Evolutionary conservation across 2,888 invertebrate species (phyloP).

Genomic region (Scaeva pyrastri): DNA sequence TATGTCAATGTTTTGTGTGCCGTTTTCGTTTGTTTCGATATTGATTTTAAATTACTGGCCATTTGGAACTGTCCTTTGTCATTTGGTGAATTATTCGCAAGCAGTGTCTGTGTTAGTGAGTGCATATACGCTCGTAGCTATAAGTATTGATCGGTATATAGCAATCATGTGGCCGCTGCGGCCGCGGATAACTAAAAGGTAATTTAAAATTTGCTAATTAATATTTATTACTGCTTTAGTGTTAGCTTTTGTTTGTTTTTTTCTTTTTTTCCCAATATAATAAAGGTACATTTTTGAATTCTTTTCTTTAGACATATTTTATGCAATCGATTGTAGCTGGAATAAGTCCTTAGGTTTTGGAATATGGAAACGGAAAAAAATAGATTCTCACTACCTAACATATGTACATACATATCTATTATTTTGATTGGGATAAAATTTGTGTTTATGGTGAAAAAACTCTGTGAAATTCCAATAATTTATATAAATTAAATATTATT

Average conservation of each 20-base stretch:
- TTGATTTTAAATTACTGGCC: conserved; percentile 94
- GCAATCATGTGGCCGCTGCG: conserved; percentile 95
- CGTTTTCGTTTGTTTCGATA: conserved; percentile 93
- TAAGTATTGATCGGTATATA: conserved; percentile 95
- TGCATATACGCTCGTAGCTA: conserved; percentile 95
- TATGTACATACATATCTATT: too few species aligned
- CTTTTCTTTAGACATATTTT: too few species aligned
- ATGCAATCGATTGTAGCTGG: too few species aligned
- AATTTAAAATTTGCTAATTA: conserved; percentile 71
- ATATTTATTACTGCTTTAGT: not conserved
- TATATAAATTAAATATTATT: too few species aligned
- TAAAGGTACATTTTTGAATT: too few species aligned
- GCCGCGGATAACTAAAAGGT: conserved; percentile 90
- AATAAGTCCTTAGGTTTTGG: too few species aligned
- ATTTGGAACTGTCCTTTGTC: conserved; percentile 92
- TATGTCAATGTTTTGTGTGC: conserved; percentile 95
- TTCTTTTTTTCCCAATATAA: not conserved
- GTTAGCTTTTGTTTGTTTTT: not conserved
- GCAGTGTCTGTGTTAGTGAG: conserved; percentile 92
- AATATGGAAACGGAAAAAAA: too few species aligned
- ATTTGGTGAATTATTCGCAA: conserved; percentile 92
- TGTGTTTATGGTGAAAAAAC: too few species aligned
- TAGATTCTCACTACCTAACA: too few species aligned
- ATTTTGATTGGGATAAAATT: too few species aligned
- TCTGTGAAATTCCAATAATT: too few species aligned